Percentiles rank a stretch among this genome's conserved stretches.
phyloP scores from a whole-genome alignment of 2,797 vertebrate genomes.

The Dromococcyx pavoninus region DNA sequence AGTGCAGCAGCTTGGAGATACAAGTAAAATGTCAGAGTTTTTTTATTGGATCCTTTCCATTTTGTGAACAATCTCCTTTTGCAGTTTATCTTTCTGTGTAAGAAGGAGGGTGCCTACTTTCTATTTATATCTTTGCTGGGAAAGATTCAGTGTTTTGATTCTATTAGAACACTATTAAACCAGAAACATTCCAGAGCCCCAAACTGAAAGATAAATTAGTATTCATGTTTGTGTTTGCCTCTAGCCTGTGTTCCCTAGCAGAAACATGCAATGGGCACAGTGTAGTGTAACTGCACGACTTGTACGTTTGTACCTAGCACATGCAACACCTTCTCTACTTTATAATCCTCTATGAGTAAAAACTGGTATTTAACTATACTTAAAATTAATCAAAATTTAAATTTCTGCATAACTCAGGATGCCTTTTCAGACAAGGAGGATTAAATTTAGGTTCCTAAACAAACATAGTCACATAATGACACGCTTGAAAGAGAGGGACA shows the following conservation, averaged over 20 bases:
- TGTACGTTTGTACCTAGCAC: neutral
- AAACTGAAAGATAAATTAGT: slow-evolving; percentile 58
- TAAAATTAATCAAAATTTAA: neutral
- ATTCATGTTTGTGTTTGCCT: slow-evolving; percentile 34
- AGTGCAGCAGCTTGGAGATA: neutral
- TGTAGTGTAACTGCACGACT: neutral
- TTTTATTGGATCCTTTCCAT: neutral
- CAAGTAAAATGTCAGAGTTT: neutral
- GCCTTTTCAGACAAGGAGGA: neutral
- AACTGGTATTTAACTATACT: neutral
- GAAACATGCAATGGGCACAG: neutral
- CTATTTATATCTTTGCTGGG: slow-evolving; percentile 73
- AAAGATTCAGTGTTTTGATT: slow-evolving; percentile 61
- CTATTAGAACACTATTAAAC: slow-evolving; percentile 60
- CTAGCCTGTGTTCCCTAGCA: neutral
- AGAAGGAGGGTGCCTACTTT: slow-evolving; percentile 25
- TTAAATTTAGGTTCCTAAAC: neutral
- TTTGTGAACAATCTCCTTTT: neutral
- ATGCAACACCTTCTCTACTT: neutral
- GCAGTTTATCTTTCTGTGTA: slow-evolving; percentile 29
- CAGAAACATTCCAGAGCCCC: slow-evolving; percentile 57
- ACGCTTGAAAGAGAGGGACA: neutral
- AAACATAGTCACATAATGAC: neutral
- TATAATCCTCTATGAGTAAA: neutral
- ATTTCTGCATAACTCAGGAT: neutral